Evolutionary conservation across 2,888 invertebrate genomes (phyloP), one percentile per base, ranked within the genome.

Genomic region (Perizoma flavofasciatum): DNA sequence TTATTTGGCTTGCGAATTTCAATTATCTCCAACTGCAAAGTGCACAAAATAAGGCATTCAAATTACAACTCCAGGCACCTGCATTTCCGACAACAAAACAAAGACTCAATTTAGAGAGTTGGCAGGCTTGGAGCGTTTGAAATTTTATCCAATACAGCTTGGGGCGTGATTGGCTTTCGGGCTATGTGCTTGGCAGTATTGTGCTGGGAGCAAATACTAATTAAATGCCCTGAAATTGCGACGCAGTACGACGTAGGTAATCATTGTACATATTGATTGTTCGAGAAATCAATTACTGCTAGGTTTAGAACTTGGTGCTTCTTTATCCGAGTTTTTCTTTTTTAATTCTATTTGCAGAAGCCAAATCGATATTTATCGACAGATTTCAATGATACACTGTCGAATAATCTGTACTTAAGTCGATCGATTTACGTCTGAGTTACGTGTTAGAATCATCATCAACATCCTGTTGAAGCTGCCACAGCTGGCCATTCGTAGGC

Each of bases 81-180:
- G 58, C 55, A 59, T 55, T 51, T 52, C 55, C 41, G 57, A 55
- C 48, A 58, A 58, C 51, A 50, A 61, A 61, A 57, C 53, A 50
- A 58, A 51, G 51, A 62, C 58, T 55, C 51, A 58, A 58, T 62
- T 58, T 51, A 46, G 50, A 61, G 50, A 49, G 55, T 58, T 62
- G 58, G 62, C 62, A 62, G 40, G 55, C 54, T 45, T 51, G 51
- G 55, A 52, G 32, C 48, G 48, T 50, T 55, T 62, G 55, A 57
- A 57, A 59, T 59, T 56, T 56, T 50, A 53, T 50, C 53, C 49
- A 47, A 59, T 59, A 55, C 45, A 33, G 58, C 49, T 50, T 55
- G 41, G 43, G 46, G 49, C 53, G 5, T 56, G 51, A 63, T 63
- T 63, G 55, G 63, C 47, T 59, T 43, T 55, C 34, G 10, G 35